Evolutionary conservation across 2,113 vertebrate genomes (phyloP).

Genomic region (Sakesphorus luctuosus): DNA sequence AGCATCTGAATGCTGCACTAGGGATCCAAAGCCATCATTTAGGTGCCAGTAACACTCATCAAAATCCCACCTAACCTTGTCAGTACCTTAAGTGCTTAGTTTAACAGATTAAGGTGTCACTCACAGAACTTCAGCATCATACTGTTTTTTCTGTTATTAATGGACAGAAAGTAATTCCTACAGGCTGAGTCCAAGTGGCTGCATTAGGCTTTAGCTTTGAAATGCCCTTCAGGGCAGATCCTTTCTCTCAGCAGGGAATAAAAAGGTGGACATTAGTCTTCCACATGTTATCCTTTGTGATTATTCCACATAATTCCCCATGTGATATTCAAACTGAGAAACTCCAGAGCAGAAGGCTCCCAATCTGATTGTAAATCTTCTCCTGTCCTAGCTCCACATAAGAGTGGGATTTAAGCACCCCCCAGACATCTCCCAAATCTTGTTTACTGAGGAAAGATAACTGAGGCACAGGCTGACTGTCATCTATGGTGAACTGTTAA

Average conservation of each 20-base stretch:
- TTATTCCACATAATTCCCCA: background rate
- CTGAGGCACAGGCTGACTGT: background rate
- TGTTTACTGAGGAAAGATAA: constrained; percentile 57
- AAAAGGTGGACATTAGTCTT: background rate
- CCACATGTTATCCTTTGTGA: background rate
- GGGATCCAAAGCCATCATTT: background rate
- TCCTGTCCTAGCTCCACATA: background rate
- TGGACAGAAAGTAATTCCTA: background rate
- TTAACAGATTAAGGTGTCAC: background rate
- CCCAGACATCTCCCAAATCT: background rate
- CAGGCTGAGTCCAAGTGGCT: background rate
- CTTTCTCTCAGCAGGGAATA: background rate
- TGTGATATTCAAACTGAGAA: constrained; percentile 29
- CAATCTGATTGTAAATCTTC: constrained; percentile 1
- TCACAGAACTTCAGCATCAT: background rate
- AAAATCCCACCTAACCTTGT: background rate
- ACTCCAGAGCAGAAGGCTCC: constrained; percentile 38
- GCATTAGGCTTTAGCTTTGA: background rate
- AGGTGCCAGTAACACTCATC: background rate
- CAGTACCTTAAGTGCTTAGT: background rate
- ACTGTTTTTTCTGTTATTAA: background rate
- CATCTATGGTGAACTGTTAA: background rate
- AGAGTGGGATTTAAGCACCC: background rate
- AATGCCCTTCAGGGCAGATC: background rate
- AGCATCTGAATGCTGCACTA: background rate